phyloP scores from a whole-genome alignment of 2,888 invertebrate species.

The Drosophila paranaensis region DNA sequence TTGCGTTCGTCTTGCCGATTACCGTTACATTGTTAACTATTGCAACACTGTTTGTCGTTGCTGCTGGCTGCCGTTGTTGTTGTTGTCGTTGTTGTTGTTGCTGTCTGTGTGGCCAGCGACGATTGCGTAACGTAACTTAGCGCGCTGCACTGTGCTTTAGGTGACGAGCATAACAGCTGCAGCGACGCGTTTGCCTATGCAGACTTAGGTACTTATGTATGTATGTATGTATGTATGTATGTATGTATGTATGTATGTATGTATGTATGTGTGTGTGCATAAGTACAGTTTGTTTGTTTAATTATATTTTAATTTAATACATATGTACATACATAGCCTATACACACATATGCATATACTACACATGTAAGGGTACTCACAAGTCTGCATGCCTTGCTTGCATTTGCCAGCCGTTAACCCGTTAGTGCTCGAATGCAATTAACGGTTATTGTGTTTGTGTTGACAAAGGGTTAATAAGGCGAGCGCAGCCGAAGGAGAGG shows the following conservation, averaged over 20 bases:
- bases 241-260: neutral
- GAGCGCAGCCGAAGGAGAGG: neutral
- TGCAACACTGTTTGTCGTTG: constrained; percentile 63
- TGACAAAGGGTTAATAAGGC: constrained; percentile 49
- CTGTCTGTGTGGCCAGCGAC: constrained; percentile 26
- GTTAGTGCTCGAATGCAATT: constrained; percentile 44
- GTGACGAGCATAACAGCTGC: constrained; percentile 20
- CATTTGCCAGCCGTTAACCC: neutral
- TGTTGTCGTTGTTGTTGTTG: constrained; percentile 23
- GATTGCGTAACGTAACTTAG: constrained; percentile 48
- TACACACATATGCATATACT: neutral
- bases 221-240: no score
- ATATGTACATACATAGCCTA: neutral
- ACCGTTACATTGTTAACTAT: constrained; percentile 78
- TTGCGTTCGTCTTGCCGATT: constrained; percentile 56
- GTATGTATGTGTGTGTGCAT: neutral
- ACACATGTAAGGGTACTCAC: neutral
- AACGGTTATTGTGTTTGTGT: constrained; percentile 34
- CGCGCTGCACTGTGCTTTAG: constrained; percentile 18
- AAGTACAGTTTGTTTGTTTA: no score
- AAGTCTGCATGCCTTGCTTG: neutral
- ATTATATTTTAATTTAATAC: neutral
- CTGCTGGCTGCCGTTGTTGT: constrained; percentile 13
- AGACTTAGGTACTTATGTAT: neutral
- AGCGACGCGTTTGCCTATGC: constrained; percentile 14